Evolutionary conservation across 2,113 vertebrate genomes (phyloP).

Genomic region (Plestiodon gilberti): DNA sequence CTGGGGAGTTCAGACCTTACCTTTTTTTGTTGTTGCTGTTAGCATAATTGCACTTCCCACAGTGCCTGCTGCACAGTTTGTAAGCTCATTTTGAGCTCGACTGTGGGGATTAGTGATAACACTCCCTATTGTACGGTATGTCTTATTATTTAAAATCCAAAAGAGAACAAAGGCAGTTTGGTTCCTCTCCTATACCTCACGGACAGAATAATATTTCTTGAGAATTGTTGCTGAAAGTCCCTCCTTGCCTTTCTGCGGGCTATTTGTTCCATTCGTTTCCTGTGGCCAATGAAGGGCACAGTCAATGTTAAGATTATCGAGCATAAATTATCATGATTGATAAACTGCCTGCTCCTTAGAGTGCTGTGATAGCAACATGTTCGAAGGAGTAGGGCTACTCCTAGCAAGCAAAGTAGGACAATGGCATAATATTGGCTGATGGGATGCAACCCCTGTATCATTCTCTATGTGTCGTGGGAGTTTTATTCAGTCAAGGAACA

Average conservation of each 20-base stretch:
- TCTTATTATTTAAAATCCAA: conserved; percentile 76
- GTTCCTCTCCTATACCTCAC: conserved; percentile 3
- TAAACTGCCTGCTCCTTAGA: neutral
- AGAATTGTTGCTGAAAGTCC: conserved; percentile 41
- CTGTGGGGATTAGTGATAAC: conserved; percentile 71
- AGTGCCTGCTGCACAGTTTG: conserved; percentile 70
- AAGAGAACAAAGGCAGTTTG: conserved; percentile 71
- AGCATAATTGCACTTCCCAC: conserved; percentile 73
- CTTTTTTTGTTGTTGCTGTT: conserved; percentile 64
- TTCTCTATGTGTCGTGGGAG: neutral
- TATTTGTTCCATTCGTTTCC: conserved; percentile 29
- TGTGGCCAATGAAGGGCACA: conserved; percentile 7
- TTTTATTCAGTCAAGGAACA: conserved; percentile 1
- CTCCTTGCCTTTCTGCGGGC: conserved; percentile 39
- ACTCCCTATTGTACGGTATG: conserved; percentile 66
- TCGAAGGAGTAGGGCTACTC: neutral
- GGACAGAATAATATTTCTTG: neutral
- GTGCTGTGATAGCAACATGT: neutral
- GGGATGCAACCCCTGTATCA: neutral
- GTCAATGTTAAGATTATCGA: neutral
- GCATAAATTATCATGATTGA: neutral
- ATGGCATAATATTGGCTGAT: neutral
- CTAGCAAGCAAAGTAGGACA: neutral
- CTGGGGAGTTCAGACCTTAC: conserved; percentile 41
- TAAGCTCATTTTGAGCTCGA: conserved; percentile 70